A percentile compares a stretch with the other conserved stretches of the same genome.
These are phyloP conservation scores for Drosophila eohydei DNA, from an alignment of 2,888 invertebrate species.

Conservation along the genomic window DNA sequence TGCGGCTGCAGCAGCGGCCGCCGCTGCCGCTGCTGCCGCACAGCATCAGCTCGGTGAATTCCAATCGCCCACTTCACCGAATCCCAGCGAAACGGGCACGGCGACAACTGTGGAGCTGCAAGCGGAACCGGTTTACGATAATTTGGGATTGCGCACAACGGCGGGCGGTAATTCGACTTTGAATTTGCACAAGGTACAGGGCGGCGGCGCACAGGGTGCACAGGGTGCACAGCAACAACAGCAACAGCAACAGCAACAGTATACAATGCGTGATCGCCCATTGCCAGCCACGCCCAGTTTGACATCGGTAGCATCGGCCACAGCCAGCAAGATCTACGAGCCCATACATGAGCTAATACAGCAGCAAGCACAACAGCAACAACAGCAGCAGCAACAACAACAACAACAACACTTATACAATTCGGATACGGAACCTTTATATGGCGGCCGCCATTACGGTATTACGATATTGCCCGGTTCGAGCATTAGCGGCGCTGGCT, in stretches of 20 bases:
- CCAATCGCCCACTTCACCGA: constrained; percentile 83
- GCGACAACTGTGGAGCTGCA: constrained; percentile 86
- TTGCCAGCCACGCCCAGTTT: constrained; percentile 88
- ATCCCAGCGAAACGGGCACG: constrained; percentile 84
- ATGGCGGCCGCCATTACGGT: constrained; percentile 78
- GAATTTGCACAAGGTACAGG: constrained; percentile 89
- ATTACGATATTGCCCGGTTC: constrained; percentile 83
- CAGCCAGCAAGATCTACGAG: constrained; percentile 82
- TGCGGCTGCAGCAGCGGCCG: constrained; percentile 45
- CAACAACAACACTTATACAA: constrained; percentile 56
- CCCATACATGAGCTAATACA: constrained; percentile 83
- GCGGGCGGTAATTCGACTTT: constrained; percentile 93
- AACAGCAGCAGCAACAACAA: constrained; percentile 52
- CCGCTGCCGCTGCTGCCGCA: constrained; percentile 48
- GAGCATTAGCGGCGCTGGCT: constrained; percentile 60
- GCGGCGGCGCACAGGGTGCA: constrained; percentile 11
- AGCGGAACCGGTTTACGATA: constrained; percentile 94
- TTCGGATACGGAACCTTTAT: constrained; percentile 83
- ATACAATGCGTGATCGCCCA: constrained; percentile 88
- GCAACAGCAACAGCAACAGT: constrained; percentile 84
- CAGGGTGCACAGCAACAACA: constrained; percentile 6
- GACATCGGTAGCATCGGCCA: constrained; percentile 66
- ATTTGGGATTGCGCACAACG: constrained; percentile 92
- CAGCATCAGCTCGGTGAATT: constrained; percentile 85
- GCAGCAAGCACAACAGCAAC: constrained; percentile 60